Base-by-base conservation (phyloP, 2,113 vertebrate genomes). In the Dasyornis broadbenti region DNA sequence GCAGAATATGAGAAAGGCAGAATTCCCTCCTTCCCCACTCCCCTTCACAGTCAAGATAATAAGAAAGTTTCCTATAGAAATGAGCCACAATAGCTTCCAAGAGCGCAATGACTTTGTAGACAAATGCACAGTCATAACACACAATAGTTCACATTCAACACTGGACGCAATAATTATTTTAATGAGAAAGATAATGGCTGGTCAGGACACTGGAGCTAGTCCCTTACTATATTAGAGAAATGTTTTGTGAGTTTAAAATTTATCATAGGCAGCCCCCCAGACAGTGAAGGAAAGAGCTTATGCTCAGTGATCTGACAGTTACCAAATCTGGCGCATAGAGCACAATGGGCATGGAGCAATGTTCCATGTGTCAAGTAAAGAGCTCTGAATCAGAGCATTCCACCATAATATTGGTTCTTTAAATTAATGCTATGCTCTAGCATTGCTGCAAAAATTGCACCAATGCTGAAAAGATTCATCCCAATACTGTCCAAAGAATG, bases 181-280 rank as follows among this genome's bases (percentile, higher is more conserved):
- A 96, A 96, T 97, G 85, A 96, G 95, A 94, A 95, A 94, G 76
- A 96, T 87, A 96, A 96, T 93, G 85, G 79, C 44, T 86, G 81
- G 66, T 83, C 68, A 92, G 92, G 90, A 93, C 85, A 78, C 64
- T 39, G 71, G 37, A 88, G 72, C 18, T 94, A 71, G 68, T 93
- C 88, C 68, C 88, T 93, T 84, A 84, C 76, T 92, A 39, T 93
- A 89, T 93, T 95, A 96, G 31, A 86, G 44, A 83, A 96, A 89
- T 42, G 79, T 68, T 92, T 95, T 71, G 68, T 90, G 82, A 83
- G 33, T 90, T 86, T 86, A 90, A 90, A 94, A 82, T 83, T 66
- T 96, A 80, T 83, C 76, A 52, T 64, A 81, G 52, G 59, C 71
- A 95, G 31, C 14, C 71, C 81, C 59, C 82, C 8, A 86, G 90